A percentile compares a stretch with the other conserved stretches of the same genome.
phyloP scores from a whole-genome alignment of 2,888 invertebrate species.

The Tinea semifulvella region DNA sequence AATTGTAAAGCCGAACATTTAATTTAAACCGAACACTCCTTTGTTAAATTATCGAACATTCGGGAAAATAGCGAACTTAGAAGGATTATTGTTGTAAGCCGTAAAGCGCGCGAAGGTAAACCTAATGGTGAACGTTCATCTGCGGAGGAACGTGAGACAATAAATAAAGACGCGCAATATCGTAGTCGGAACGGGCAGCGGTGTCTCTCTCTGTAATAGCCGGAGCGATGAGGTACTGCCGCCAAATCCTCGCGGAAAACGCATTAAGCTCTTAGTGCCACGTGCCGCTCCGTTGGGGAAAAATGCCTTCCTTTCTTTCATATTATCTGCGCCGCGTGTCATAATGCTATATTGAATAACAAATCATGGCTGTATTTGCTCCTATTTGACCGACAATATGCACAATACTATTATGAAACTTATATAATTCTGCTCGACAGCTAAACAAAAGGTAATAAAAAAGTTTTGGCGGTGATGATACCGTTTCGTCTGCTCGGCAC shows the following conservation, averaged over 20 bases:
- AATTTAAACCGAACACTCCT: slow-evolving; percentile 61
- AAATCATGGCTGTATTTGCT: slow-evolving; percentile 27
- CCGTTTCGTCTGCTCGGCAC: slow-evolving; percentile 39
- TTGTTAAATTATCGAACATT: slow-evolving; percentile 55
- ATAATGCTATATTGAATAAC: slow-evolving; percentile 30
- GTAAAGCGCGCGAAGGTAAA: slow-evolving; percentile 12
- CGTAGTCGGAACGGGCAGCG: slow-evolving; percentile 24
- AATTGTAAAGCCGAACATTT: slow-evolving; percentile 66
- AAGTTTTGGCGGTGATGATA: slow-evolving; percentile 36
- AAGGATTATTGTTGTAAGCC: not conserved
- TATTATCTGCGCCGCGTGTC: slow-evolving; percentile 24
- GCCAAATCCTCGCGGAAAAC: slow-evolving; percentile 22
- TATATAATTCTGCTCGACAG: slow-evolving; percentile 14
- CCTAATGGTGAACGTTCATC: slow-evolving; percentile 40
- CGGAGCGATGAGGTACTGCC: slow-evolving; percentile 18
- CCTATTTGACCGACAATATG: slow-evolving; percentile 20
- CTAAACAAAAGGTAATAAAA: slow-evolving; percentile 40
- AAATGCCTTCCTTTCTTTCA: slow-evolving; percentile 29
- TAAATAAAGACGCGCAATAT: slow-evolving; percentile 47
- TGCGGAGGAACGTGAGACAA: slow-evolving; percentile 35
- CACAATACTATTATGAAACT: slow-evolving; percentile 8
- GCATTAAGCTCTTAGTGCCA: slow-evolving; percentile 28
- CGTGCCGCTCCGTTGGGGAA: slow-evolving; percentile 22
- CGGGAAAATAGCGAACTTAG: slow-evolving; percentile 24
- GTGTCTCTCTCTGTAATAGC: slow-evolving; percentile 17